These are phyloP conservation scores for Torymus texanus DNA, from an alignment of 2,888 invertebrate species.

Conservation along the genomic window DNA sequence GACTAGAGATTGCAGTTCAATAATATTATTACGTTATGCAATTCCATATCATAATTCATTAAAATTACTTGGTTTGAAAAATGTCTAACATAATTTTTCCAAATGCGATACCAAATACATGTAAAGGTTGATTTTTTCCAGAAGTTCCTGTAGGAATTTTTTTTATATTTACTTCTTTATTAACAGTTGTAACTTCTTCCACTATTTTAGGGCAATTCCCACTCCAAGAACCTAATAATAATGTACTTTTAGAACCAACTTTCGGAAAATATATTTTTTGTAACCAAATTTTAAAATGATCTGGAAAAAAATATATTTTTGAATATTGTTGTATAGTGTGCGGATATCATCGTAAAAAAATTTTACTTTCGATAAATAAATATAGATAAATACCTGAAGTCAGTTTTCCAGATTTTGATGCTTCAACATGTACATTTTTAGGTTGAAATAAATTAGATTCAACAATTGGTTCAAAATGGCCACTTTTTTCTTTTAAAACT, in stretches of 20 bases:
- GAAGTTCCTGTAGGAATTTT: too few relatives aligned
- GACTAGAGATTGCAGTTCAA: too few relatives aligned
- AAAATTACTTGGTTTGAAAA: background rate
- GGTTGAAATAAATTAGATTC: constrained; percentile 5
- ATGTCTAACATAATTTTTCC: constrained; percentile 10
- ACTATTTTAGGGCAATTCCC: too few relatives aligned
- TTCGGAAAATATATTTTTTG: constrained; percentile 7
- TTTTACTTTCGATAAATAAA: constrained; percentile 12
- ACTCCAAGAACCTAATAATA: constrained; percentile 5
- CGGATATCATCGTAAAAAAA: background rate
- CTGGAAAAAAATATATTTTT: background rate
- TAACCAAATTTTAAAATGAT: constrained; percentile 6
- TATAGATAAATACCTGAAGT: constrained; percentile 4
- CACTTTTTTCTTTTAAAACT: background rate
- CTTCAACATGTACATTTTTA: constrained; percentile 1
- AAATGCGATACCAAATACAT: too few relatives aligned
- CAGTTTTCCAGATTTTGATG: constrained; percentile 9
- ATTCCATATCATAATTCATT: background rate
- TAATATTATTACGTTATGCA: too few relatives aligned
- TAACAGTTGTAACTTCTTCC: background rate
- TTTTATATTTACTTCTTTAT: constrained; percentile 14
- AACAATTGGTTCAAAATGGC: background rate
- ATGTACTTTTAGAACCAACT: constrained; percentile 4
- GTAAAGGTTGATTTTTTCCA: too few relatives aligned
- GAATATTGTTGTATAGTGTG: background rate